Conservation (phyloP, 2,113 vertebrate genomes). For the Gobiocypris rarus region DNA sequence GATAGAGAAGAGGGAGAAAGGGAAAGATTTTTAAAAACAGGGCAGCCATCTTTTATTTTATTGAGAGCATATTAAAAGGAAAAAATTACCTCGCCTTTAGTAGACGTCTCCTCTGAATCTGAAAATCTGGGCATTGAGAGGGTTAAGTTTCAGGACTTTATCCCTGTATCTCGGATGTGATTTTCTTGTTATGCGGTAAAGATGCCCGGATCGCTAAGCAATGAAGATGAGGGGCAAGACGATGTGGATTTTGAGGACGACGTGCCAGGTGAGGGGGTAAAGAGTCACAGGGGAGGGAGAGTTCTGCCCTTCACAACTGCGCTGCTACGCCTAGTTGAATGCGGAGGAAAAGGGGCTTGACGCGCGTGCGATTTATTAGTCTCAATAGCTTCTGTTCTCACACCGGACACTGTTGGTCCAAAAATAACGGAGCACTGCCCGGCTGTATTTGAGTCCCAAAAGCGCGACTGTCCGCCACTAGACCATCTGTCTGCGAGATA, state of each 20-base stretch:
- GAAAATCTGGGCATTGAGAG: conserved; percentile 64
- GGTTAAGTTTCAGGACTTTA: conserved; percentile 77
- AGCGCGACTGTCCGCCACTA: conserved; percentile 10
- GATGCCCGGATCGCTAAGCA: conserved; percentile 85
- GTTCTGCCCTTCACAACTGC: conserved; percentile 74
- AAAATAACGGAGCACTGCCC: conserved; percentile 23
- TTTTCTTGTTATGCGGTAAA: conserved; percentile 77
- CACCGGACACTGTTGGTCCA: conserved; percentile 18
- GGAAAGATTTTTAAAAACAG: conserved; percentile 57
- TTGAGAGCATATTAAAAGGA: conserved; percentile 32
- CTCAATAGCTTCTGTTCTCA: conserved; percentile 25
- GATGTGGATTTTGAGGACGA: conserved; percentile 86
- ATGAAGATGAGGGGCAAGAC: conserved; percentile 84
- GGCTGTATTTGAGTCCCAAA: conserved; percentile 18
- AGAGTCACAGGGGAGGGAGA: conserved; percentile 63
- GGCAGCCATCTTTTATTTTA: conserved; percentile 61
- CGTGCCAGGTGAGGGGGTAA: conserved; percentile 80
- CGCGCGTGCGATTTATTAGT: conserved; percentile 58
- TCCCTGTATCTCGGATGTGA: conserved; percentile 71
- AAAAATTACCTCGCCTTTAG: conserved; percentile 43
- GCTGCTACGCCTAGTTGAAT: conserved; percentile 76
- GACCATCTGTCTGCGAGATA: conserved; percentile 8
- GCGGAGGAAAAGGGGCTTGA: conserved; percentile 79
- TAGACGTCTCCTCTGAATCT: conserved; percentile 53
- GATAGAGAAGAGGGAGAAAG: conserved; percentile 74